Conservation (phyloP, 2,797 vertebrate genomes). For the Hemitrygon akajei region DNA sequence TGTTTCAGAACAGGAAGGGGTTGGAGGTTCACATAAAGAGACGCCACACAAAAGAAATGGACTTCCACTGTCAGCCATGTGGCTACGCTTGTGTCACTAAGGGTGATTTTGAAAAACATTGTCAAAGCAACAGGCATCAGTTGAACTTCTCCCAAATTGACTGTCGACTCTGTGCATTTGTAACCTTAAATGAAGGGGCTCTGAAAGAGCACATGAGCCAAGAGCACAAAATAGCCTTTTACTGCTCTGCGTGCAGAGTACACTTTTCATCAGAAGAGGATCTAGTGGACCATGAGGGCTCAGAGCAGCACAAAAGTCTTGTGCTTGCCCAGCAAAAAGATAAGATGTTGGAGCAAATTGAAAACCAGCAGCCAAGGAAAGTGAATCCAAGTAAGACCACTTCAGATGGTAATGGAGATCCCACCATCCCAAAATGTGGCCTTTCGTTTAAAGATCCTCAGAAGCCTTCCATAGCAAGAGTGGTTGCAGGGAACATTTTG, state of each 20-base stretch:
- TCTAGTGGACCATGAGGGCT: conserved; percentile 49
- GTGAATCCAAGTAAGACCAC: not conserved
- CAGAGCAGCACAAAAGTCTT: conserved; percentile 45
- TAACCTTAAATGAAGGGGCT: conserved; percentile 40
- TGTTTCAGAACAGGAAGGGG: conserved; percentile 57
- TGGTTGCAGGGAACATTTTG: conserved; percentile 48
- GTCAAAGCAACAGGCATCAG: conserved; percentile 51
- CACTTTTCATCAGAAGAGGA: conserved; percentile 55
- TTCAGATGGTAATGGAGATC: not conserved
- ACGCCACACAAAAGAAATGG: conserved; percentile 59
- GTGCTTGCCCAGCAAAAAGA: conserved; percentile 44
- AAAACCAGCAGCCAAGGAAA: not conserved
- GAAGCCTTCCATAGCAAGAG: conserved; percentile 42
- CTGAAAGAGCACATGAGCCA: conserved; percentile 57
- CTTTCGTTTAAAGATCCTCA: conserved; percentile 47
- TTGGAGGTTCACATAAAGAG: conserved; percentile 60
- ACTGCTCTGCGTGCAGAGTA: conserved; percentile 50
- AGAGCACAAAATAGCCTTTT: conserved; percentile 49
- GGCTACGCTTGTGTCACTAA: conserved; percentile 47
- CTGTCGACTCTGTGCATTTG: conserved; percentile 55
- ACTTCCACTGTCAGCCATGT: conserved; percentile 62
- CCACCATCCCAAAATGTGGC: not conserved
- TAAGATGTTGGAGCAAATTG: not conserved
- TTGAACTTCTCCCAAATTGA: conserved; percentile 45
- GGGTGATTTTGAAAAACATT: conserved; percentile 55